Conservation (phyloP, 1,140 invertebrate species). For the Achroia grisella region DNA sequence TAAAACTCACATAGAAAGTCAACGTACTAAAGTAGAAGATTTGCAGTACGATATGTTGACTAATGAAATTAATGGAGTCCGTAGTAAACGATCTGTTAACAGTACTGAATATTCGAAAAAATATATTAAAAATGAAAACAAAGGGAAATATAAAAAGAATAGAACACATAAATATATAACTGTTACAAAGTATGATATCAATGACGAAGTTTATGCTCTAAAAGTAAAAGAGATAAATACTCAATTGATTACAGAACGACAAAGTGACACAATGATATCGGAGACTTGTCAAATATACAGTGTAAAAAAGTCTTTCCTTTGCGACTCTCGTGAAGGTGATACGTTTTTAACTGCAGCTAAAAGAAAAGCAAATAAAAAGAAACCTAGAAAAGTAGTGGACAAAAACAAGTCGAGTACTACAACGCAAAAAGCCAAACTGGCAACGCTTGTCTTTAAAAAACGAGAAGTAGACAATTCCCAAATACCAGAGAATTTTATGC, state of each 20-base stretch:
- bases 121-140: constrained; percentile 17
- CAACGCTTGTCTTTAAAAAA: constrained; percentile 22
- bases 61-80: neutral
- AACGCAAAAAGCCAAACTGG: constrained; percentile 7
- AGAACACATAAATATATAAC: constrained; percentile 22
- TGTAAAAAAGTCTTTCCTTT: constrained; percentile 35
- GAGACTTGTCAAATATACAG: constrained; percentile 42
- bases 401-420: constrained; percentile 10
- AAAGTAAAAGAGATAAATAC: constrained; percentile 39
- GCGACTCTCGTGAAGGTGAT: constrained; percentile 33
- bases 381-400: constrained; percentile 22
- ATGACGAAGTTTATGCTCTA: constrained; percentile 38
- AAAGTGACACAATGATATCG: constrained; percentile 13
- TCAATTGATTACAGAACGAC: constrained; percentile 9
- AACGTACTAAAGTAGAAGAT: constrained; percentile 16
- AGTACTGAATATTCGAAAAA: neutral
- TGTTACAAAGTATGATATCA: constrained; percentile 41
- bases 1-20: constrained; percentile 13
- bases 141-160: constrained; percentile 24
- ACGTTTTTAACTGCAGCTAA: constrained; percentile 25
- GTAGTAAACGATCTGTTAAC: neutral
- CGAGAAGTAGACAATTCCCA: constrained; percentile 31
- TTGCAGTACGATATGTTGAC: constrained; percentile 19
- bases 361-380: constrained; percentile 28
- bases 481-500: constrained; percentile 37